These are phyloP conservation scores for Glossophaga mutica DNA, from an alignment of 2,797 vertebrate species.

Conservation along the genomic window DNA sequence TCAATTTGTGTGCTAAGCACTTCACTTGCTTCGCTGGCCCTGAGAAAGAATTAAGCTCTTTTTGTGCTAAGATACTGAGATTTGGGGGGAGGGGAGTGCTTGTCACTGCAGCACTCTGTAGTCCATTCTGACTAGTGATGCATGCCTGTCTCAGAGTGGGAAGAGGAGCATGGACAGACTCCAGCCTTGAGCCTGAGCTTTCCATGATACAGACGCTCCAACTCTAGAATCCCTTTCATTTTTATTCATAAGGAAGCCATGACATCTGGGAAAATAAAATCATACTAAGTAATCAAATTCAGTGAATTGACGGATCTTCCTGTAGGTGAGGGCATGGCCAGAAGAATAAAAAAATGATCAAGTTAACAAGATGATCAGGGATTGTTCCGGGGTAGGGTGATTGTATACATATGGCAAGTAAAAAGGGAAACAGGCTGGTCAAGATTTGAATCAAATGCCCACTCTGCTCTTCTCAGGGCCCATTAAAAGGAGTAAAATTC, in stretches of 20 bases:
- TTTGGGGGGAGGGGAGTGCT: neutral
- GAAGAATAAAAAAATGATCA: neutral
- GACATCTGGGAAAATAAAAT: slow-evolving; percentile 16
- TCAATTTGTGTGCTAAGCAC: neutral
- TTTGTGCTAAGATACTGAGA: neutral
- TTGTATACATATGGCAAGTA: slow-evolving; percentile 1
- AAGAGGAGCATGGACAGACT: neutral
- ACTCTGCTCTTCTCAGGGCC: neutral
- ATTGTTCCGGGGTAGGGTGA: neutral
- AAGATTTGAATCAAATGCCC: neutral
- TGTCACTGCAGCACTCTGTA: neutral
- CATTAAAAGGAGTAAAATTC: slow-evolving; percentile 19
- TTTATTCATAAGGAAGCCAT: slow-evolving; percentile 5
- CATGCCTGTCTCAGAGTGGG: neutral
- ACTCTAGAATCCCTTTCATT: neutral
- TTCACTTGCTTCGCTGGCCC: neutral
- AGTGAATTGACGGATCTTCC: slow-evolving; percentile 4
- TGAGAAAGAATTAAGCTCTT: neutral
- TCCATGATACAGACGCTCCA: neutral
- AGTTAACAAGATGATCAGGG: neutral
- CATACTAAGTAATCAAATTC: neutral
- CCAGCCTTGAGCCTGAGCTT: neutral
- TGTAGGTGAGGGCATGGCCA: neutral
- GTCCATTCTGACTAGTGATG: neutral
- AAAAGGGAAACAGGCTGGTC: neutral